Conservation (phyloP, 1,140 invertebrate genomes). For the Oscheius sp. region DNA sequence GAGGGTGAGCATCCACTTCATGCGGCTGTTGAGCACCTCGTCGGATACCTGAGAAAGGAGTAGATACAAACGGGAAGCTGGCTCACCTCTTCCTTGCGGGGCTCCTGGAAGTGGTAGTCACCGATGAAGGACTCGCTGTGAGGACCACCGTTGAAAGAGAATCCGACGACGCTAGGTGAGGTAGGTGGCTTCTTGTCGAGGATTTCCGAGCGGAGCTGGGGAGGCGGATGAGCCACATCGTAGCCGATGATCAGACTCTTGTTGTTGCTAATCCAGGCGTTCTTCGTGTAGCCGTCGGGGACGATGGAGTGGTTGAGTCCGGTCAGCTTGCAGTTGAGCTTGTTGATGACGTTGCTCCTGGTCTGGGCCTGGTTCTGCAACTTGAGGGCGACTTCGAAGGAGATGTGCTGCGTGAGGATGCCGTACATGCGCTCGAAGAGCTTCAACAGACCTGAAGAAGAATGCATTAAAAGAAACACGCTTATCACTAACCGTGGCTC, state of each 20-base stretch:
- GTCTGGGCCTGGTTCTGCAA: conserved; percentile 7
- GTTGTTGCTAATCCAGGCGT: conserved; percentile 7
- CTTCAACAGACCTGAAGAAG: conserved; percentile 25
- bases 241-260: conserved; percentile 42
- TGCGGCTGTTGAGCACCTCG: conserved; percentile 19
- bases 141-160: conserved; percentile 39
- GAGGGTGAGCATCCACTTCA: conserved; percentile 39
- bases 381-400: not conserved
- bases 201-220: not conserved
- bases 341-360: conserved; percentile 36
- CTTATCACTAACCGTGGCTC: not conserved
- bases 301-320: conserved; percentile 37
- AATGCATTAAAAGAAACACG: not conserved
- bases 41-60: conserved; percentile 2
- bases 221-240: conserved; percentile 41
- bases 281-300: conserved; percentile 26
- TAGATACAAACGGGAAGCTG: not conserved
- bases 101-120: conserved; percentile 36
- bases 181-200: not conserved
- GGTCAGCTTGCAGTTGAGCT: conserved; percentile 39
- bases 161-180: conserved; percentile 25
- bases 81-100: conserved; percentile 24
- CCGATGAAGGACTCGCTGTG: conserved; percentile 37
- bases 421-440: conserved; percentile 10
- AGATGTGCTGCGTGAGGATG: conserved; percentile 28